Conservation (phyloP, 2,797 vertebrate species). For the Darevskia mixta region DNA sequence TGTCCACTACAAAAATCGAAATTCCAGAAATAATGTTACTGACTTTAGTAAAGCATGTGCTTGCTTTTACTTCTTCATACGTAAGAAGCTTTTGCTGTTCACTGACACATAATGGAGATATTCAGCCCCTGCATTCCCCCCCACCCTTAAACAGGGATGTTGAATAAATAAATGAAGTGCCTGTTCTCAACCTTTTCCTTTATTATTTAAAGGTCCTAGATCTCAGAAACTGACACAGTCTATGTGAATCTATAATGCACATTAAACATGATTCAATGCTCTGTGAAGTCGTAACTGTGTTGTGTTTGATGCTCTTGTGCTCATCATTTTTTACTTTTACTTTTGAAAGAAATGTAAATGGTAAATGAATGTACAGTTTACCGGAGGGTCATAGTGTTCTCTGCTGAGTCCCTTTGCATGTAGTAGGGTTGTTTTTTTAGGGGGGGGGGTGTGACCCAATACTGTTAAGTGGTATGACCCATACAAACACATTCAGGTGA, state of each 20-base stretch:
- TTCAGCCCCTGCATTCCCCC: background rate
- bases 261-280: background rate
- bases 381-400: background rate
- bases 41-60: background rate
- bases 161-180: constrained; percentile 19
- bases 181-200: constrained; percentile 1
- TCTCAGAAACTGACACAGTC: constrained; percentile 8
- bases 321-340: background rate
- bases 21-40: background rate
- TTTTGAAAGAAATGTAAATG: background rate
- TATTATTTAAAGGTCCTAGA: constrained; percentile 33
- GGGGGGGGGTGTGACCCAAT: too few relatives aligned
- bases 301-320: background rate
- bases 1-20: background rate
- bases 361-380: background rate
- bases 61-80: background rate
- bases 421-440: too few relatives aligned
- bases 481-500: background rate
- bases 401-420: background rate
- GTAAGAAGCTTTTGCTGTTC: background rate
- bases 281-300: background rate
- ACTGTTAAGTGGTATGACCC: background rate
- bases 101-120: background rate
- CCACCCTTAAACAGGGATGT: background rate
- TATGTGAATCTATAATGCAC: background rate